These are phyloP conservation scores for Cephalotes varians DNA, from an alignment of 2,888 invertebrate species.

Conservation along the genomic window DNA sequence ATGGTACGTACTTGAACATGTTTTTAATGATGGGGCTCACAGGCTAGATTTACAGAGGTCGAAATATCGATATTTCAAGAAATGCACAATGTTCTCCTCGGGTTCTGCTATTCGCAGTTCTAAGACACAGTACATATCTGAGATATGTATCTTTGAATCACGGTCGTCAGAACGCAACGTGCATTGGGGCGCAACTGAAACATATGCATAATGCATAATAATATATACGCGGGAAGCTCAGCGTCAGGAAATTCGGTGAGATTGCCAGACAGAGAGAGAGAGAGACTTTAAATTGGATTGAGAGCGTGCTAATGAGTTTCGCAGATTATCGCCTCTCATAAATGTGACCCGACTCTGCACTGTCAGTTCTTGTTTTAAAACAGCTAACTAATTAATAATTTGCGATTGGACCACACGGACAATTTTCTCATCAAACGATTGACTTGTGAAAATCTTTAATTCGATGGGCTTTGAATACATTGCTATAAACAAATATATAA, in stretches of 20 bases:
- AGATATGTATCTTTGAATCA: conserved; percentile 36
- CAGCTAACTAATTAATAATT: conserved; percentile 46
- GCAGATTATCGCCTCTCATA: conserved; percentile 26
- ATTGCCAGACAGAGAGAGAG: background rate
- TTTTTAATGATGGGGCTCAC: no score
- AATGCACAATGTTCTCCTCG: background rate
- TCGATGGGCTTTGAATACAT: background rate
- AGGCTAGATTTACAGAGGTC: no score
- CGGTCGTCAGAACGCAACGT: conserved; percentile 25
- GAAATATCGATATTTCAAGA: background rate
- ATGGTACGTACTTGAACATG: no score
- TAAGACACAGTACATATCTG: conserved; percentile 26
- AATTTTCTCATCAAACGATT: background rate
- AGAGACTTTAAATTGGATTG: conserved; percentile 40
- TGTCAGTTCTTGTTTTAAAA: conserved; percentile 17
- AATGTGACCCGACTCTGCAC: background rate
- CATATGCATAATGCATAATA: conserved; percentile 49
- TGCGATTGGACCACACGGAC: background rate
- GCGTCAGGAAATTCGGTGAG: conserved; percentile 1
- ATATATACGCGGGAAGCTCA: conserved; percentile 24
- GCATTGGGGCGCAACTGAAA: conserved; percentile 19
- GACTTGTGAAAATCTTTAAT: background rate
- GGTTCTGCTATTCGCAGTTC: background rate
- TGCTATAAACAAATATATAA: background rate
- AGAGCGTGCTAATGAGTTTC: conserved; percentile 43